Base-by-base conservation (phyloP, 2,797 vertebrate genomes). In the Percopsis omiscomaycus region DNA sequence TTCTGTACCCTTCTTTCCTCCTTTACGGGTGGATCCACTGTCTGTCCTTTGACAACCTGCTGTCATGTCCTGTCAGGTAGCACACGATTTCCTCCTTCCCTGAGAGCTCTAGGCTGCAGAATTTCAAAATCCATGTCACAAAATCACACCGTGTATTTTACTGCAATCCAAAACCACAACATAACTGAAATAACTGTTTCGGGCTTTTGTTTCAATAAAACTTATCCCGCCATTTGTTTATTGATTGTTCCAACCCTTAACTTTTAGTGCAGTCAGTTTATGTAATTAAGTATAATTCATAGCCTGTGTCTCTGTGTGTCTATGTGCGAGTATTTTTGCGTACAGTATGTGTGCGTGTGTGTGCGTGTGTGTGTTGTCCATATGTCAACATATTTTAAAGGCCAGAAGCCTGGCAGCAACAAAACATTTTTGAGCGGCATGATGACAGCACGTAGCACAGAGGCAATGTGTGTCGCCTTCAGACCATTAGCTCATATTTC, bases 61-160 rank as follows among this genome's bases (percentile, higher is more conserved):
- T 74, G 82, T 69, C 77, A 78, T 70, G 15, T 47, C 62, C 53
- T 78, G 81, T 81, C 75, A 71, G 75, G 77, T 72, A 11, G 79
- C 74, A 70, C 51, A 56, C 2, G 11, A 12, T 12, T 14, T 1
- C 12, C 46, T 6, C 47, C 37, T 13, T 5, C 0, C 61, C 51
- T 47, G 4, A 4, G 4, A 14, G 28, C 54, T 66, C 16, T 66
- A 55, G 51, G 58, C 63, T 42, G 13, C 0, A 11, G 50, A 30
- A 4, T 22, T 22, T 22, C 22, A 22, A 22, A 22, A 22, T 22
- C 3, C 0, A 12, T 15, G 32, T 22, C 9, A 49, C 5, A 50
- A 42, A 16, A 2, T n/a, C 28, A 14, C 4, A 3, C 16, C 5
- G 45, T 15, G n/a, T 8, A 22, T 22, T 22, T 22, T 22, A 22